phyloP scores from a whole-genome alignment of 2,888 invertebrate genomes.

The Sarcophaga rosellei region DNA sequence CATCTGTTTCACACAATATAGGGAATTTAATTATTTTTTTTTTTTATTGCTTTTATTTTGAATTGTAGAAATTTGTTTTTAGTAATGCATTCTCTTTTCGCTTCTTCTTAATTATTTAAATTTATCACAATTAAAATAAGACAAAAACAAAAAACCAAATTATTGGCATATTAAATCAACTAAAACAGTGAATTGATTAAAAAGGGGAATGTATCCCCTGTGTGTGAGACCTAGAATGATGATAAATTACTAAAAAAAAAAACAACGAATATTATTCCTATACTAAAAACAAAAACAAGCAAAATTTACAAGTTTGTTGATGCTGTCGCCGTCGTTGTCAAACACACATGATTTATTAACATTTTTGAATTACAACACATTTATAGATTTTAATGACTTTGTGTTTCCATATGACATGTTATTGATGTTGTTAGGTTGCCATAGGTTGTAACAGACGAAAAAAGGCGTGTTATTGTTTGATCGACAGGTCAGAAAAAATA shows the following conservation, averaged over 20 bases:
- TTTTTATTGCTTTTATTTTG: not conserved
- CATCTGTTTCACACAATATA: slow-evolving; percentile 32
- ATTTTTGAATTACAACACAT: slow-evolving; percentile 25
- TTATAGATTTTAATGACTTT: slow-evolving; percentile 25
- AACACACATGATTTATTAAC: slow-evolving; percentile 40
- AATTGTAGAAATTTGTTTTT: not conserved
- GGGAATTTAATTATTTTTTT: slow-evolving; percentile 10
- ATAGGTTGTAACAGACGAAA: not conserved
- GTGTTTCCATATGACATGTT: not conserved
- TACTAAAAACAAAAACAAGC: not conserved
- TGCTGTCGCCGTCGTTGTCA: not conserved
- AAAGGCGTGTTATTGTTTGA: slow-evolving; percentile 5
- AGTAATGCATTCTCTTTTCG: not conserved
- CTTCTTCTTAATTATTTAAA: slow-evolving; percentile 32
- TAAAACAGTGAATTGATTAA: slow-evolving; percentile 36
- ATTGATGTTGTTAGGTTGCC: not conserved
- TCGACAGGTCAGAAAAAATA: slow-evolving; percentile 26
- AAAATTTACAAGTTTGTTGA: not conserved
- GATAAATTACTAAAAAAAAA: slow-evolving; percentile 17
- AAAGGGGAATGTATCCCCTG: not conserved
- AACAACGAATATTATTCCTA: not conserved
- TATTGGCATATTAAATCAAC: slow-evolving; percentile 62
- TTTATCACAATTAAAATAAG: slow-evolving; percentile 35
- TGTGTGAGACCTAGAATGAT: not conserved
- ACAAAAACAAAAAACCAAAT: slow-evolving; percentile 2